A percentile compares a stretch with the other conserved stretches of the same genome.
Evolutionary conservation across 2,113 vertebrate genomes (phyloP).

Genomic region (Empidonax alnorum): DNA sequence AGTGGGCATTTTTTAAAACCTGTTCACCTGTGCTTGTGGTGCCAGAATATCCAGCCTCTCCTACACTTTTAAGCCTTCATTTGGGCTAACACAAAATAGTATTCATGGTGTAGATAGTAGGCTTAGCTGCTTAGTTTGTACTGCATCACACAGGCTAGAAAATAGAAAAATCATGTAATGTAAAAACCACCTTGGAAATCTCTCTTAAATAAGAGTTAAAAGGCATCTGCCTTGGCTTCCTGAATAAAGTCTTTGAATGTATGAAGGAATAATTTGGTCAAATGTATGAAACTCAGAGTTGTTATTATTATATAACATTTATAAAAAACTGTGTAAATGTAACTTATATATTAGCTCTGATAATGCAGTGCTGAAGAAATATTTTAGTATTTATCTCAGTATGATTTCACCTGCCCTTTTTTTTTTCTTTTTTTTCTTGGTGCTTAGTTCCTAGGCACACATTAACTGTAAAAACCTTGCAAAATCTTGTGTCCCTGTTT

Average conservation of each 20-base stretch:
- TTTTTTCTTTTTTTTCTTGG: background rate
- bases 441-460: background rate
- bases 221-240: background rate
- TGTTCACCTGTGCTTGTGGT: background rate
- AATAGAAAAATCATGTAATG: background rate
- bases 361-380: background rate
- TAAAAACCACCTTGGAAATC: background rate
- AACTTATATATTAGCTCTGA: background rate
- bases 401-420: background rate
- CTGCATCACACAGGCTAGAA: background rate
- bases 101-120: background rate
- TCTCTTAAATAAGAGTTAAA: background rate
- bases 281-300: background rate
- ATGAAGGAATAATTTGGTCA: background rate
- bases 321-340: background rate
- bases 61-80: background rate
- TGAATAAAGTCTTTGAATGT: background rate
- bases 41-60: background rate
- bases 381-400: background rate
- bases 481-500: background rate
- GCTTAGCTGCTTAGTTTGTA: background rate
- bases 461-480: background rate
- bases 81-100: background rate
- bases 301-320: background rate
- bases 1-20: background rate